Conservation (phyloP, 2,888 invertebrate genomes). For the Labia minor region DNA sequence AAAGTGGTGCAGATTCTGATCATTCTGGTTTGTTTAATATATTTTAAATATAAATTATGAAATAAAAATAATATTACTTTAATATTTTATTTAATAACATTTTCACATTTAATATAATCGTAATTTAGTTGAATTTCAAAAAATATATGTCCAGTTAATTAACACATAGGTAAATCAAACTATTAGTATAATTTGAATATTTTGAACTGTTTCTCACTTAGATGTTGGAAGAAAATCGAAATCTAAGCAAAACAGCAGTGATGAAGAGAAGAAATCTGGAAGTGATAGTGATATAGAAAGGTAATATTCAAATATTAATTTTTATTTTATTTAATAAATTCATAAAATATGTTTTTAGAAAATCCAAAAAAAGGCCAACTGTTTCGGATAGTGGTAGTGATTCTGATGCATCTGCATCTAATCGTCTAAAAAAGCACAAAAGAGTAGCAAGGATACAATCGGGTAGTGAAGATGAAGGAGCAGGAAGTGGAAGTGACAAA, state of each 20-base stretch:
- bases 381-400: conserved; percentile 28
- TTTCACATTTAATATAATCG: no score
- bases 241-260: conserved; percentile 34
- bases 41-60: conserved; percentile 21
- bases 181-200: no score
- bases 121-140: no score
- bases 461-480: conserved; percentile 51
- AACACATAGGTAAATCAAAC: no score
- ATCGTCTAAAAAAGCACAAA: conserved; percentile 36
- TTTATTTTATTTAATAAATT: conserved; percentile 14
- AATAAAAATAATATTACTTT: conserved; percentile 9
- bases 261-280: conserved; percentile 26
- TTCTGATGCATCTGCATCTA: conserved; percentile 31
- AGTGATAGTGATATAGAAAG: conserved; percentile 40
- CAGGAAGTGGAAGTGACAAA: conserved; percentile 24
- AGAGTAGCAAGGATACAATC: conserved; percentile 49
- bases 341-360: neutral
- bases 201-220: no score
- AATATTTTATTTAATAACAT: neutral
- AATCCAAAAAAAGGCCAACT: conserved; percentile 26
- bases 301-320: conserved; percentile 14
- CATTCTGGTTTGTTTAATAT: no score
- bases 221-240: neutral
- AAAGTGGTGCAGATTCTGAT: conserved; percentile 17
- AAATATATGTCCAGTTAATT: no score